Conservation (phyloP, 1,140 invertebrate species). For the Yoshiicerus persimilis region DNA sequence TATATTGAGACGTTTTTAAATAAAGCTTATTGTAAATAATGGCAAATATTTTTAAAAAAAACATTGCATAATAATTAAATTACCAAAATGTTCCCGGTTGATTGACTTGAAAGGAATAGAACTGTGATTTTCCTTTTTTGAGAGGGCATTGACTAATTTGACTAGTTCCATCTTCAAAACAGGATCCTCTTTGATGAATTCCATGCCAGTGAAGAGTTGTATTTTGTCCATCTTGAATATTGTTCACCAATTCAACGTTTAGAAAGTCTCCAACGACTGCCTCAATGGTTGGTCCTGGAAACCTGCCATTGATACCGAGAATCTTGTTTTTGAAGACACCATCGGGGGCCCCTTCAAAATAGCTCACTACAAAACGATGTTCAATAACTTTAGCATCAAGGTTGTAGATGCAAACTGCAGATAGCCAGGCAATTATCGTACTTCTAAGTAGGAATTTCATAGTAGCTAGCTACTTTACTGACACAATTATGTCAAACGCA, state of each 20-base stretch:
- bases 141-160: constrained; percentile 37
- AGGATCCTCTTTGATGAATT: constrained; percentile 19
- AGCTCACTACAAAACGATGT: background rate
- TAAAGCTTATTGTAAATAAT: no score
- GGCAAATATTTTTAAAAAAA: no score
- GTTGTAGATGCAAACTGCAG: no score
- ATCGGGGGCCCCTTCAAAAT: constrained; percentile 13
- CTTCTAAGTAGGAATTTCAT: no score
- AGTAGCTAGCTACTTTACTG: no score
- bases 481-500: no score
- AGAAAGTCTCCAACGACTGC: constrained; percentile 19
- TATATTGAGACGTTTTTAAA: no score
- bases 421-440: no score
- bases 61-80: background rate
- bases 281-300: constrained; percentile 32
- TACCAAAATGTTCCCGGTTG: constrained; percentile 38
- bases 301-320: constrained; percentile 24
- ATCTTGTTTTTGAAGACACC: constrained; percentile 24
- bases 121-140: background rate
- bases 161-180: constrained; percentile 33
- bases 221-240: constrained; percentile 29
- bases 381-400: background rate
- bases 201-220: constrained; percentile 40
- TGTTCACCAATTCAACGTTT: constrained; percentile 15
- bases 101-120: constrained; percentile 15